These are phyloP conservation scores for Nannobrachium achirus DNA, from an alignment of 2,113 vertebrate genomes.

Conservation along the genomic window DNA sequence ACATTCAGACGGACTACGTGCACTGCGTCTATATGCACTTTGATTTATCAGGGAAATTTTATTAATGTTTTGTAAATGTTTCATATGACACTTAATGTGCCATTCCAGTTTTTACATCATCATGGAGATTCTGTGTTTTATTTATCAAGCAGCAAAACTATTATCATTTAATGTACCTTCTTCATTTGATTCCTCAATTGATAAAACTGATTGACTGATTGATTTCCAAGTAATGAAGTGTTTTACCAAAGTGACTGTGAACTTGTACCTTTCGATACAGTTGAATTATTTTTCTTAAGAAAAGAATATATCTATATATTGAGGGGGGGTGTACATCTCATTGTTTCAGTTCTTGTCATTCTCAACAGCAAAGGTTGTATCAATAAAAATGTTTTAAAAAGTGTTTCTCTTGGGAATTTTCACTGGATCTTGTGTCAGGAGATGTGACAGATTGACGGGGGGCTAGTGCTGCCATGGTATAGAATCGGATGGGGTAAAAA, in stretches of 20 bases:
- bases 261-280: constrained; percentile 89
- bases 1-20: constrained; percentile 90
- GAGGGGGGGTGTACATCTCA: constrained; percentile 79
- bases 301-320: constrained; percentile 84
- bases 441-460: constrained; percentile 11
- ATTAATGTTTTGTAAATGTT: constrained; percentile 99
- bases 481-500: constrained; percentile 20
- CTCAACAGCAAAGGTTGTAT: constrained; percentile 89
- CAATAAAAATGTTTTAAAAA: constrained; percentile 85
- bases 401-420: constrained; percentile 65
- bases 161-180: constrained; percentile 74
- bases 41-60: constrained; percentile 99
- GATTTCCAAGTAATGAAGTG: constrained; percentile 87
- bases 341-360: constrained; percentile 90
- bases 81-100: constrained; percentile 94
- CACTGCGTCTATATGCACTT: constrained; percentile 98
- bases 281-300: constrained; percentile 93
- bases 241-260: constrained; percentile 99
- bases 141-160: constrained; percentile 74
- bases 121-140: constrained; percentile 82
- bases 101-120: constrained; percentile 89
- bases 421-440: constrained; percentile 24
- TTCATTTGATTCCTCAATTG: constrained; percentile 66
- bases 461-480: constrained; percentile 23
- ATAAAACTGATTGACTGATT: constrained; percentile 77